Percentiles rank a stretch among this genome's conserved stretches.
These are phyloP conservation scores for Equus przewalskii DNA, from an alignment of 2,113 vertebrate species.

Conservation along the genomic window DNA sequence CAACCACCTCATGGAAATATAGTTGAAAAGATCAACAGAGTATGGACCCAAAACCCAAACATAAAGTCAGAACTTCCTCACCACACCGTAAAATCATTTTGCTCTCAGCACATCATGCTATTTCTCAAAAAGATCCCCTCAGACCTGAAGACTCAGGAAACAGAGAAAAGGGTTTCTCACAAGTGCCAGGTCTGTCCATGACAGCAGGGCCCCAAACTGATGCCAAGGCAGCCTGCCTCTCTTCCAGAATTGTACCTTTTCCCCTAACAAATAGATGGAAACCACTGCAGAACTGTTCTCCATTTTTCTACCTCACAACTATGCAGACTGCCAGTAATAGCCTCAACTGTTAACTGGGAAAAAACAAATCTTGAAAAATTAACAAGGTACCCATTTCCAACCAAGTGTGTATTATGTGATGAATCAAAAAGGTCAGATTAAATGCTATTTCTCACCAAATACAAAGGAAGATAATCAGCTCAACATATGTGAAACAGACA, in stretches of 20 bases:
- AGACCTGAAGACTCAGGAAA: conserved; percentile 33
- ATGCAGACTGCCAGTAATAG: background rate
- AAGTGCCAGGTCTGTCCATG: conserved; percentile 16
- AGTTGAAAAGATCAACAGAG: conserved; percentile 55
- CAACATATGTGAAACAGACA: conserved; percentile 74
- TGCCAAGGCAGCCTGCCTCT: conserved; percentile 58
- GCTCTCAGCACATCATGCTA: background rate
- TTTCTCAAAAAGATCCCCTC: conserved; percentile 45
- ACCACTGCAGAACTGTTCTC: conserved; percentile 52
- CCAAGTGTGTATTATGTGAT: background rate
- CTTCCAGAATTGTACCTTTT: conserved; percentile 39
- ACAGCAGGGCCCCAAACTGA: conserved; percentile 52
- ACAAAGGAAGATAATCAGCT: conserved; percentile 71
- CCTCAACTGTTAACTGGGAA: conserved; percentile 8
- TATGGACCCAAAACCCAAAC: conserved; percentile 50
- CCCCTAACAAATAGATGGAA: conserved; percentile 48
- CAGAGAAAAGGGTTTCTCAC: conserved; percentile 45
- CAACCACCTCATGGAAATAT: background rate
- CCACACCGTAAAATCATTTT: conserved; percentile 29
- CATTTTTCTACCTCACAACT: conserved; percentile 52
- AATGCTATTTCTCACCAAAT: conserved; percentile 57
- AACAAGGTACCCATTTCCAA: conserved; percentile 45
- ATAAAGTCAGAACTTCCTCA: conserved; percentile 15
- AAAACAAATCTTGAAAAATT: conserved; percentile 26
- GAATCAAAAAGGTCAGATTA: conserved; percentile 46